These are phyloP conservation scores for Chrysolina americana DNA, from an alignment of 2,888 invertebrate genomes.

Conservation along the genomic window DNA sequence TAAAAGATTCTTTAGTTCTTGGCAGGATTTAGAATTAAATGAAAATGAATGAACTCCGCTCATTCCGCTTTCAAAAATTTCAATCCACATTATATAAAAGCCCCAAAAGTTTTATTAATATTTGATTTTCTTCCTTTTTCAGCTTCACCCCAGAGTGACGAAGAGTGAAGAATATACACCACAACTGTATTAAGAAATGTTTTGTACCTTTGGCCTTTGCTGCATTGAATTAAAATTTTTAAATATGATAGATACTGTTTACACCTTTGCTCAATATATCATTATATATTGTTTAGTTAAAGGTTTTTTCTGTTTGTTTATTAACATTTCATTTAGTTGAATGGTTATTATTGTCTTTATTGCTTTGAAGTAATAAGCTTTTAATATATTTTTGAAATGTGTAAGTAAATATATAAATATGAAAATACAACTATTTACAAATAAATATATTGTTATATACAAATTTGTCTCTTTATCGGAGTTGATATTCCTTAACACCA, in stretches of 20 bases:
- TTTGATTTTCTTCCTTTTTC: slow-evolving; percentile 56
- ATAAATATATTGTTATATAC: slow-evolving; percentile 54
- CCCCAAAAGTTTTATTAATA: no score
- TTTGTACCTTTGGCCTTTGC: slow-evolving; percentile 55
- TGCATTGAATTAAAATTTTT: slow-evolving; percentile 44
- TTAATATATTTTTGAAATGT: slow-evolving; percentile 67
- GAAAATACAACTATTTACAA: slow-evolving; percentile 63
- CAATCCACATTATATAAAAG: no score
- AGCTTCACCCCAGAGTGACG: slow-evolving; percentile 69
- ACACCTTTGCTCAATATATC: slow-evolving; percentile 69
- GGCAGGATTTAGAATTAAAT: no score
- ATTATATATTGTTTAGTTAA: slow-evolving; percentile 66
- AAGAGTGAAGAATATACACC: slow-evolving; percentile 63
- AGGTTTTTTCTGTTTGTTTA: slow-evolving; percentile 61
- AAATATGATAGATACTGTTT: slow-evolving; percentile 45
- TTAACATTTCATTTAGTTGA: slow-evolving; percentile 52
- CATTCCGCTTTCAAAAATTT: no score
- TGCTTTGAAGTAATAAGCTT: slow-evolving; percentile 65
- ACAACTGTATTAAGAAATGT: slow-evolving; percentile 53
- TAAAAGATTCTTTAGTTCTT: no score
- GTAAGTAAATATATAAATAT: slow-evolving; percentile 69
- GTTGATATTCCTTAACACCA: no score
- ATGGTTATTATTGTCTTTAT: slow-evolving; percentile 60
- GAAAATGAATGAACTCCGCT: no score
- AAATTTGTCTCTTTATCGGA: slow-evolving; percentile 7